phyloP scores from a whole-genome alignment of 1,140 invertebrate genomes.

The Calephelis virginiensis region DNA sequence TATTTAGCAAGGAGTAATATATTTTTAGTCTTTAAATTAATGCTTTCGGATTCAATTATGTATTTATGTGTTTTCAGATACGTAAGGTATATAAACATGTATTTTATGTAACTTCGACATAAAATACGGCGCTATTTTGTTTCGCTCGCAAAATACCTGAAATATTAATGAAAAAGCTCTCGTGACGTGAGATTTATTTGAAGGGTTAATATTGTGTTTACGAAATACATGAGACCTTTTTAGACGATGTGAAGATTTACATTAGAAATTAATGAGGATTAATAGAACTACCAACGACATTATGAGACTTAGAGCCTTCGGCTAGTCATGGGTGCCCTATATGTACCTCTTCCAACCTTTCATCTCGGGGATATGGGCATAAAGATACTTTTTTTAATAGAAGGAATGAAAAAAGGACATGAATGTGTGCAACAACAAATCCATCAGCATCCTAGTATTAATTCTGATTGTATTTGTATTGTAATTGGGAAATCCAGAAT shows the following conservation, averaged over 20 bases:
- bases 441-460: no score
- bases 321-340: no score
- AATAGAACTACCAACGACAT: not conserved
- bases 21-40: no score
- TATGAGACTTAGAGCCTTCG: no score
- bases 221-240: not conserved
- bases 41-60: no score
- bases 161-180: conserved; percentile 10
- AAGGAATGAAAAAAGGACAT: not conserved
- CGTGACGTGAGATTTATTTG: conserved; percentile 3
- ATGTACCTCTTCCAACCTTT: no score
- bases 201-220: not conserved
- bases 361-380: no score
- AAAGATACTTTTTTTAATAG: not conserved
- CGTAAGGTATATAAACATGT: conserved; percentile 6
- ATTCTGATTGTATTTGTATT: no score
- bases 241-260: not conserved
- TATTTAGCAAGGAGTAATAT: no score
- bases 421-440: no score
- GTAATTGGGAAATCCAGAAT: no score
- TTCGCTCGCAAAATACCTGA: not conserved
- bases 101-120: not conserved
- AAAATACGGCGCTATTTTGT: not conserved
- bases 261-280: not conserved
- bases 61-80: not conserved